Base-by-base conservation (phyloP, 2,888 invertebrate genomes). In the Salpingus planirostris region DNA sequence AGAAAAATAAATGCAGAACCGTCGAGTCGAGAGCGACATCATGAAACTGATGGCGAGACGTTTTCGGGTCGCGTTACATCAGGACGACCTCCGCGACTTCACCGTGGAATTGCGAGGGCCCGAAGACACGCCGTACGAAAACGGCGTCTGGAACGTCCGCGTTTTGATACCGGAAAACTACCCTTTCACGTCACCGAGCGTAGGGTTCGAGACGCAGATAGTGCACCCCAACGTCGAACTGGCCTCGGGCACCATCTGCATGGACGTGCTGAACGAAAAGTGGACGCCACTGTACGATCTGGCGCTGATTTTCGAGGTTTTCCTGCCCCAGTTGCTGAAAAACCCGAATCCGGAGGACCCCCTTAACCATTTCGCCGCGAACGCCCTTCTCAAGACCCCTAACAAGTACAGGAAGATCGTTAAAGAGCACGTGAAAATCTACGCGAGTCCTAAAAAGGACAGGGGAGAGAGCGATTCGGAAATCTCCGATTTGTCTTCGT, bases 151-250 rank as follows among this genome's bases (percentile, higher is more conserved):
- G 32, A 8, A 15, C n/a, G 31, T 33, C 2, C 22, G 27, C n/a
- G 27, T 38, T 7, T 23, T 18, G 10, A 26, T 33, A 12, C 33
- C 38, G 1, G 30, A 33, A 3, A 27, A 15, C 15, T 33, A 33
- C 30, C 33, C 38, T 12, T 38, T 33, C 27, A 38, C 25, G 12
- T 33, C 33, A 14, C 33, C 38, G 11, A 33, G 26, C 14, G 27
- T 33, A 10, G 33, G 33, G 3, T 33, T 38, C 15, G 30, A 22
- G 18, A 33, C 33, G 10, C 22, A 29, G 18, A 33, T 38, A 5
- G 33, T 33, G 11, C 33, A 38, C 15, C 37, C 37, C 14, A 37
- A 37, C 21, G 29, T 37, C n/a, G 37, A 37, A 12, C 26, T 29
- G 13, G 25, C 24, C 7, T 27, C 27, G 2, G 38, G 38, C 11